Conservation (phyloP, 2,113 vertebrate genomes). For the Acrocephalus arundinaceus region DNA sequence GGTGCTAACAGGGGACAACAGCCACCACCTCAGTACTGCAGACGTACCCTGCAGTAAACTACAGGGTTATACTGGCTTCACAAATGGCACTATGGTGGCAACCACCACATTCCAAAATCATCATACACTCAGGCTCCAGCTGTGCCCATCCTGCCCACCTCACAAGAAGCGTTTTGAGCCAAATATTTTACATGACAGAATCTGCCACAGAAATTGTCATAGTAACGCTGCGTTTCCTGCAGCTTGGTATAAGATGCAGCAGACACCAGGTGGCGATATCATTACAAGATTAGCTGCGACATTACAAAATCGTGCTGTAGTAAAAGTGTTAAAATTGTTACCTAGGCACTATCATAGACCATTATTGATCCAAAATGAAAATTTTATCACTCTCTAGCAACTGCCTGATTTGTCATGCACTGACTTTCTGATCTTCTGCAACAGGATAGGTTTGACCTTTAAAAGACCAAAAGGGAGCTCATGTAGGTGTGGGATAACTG, state of each 20-base stretch:
- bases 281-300: not conserved
- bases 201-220: not conserved
- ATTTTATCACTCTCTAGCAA: not conserved
- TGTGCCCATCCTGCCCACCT: not conserved
- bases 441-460: not conserved
- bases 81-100: not conserved
- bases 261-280: conserved; percentile 57
- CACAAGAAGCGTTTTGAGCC: not conserved
- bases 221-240: not conserved
- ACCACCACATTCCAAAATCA: not conserved
- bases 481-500: not conserved
- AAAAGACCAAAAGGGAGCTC: not conserved
- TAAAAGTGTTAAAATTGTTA: not conserved
- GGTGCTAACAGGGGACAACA: not conserved
- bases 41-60: not conserved
- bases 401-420: not conserved
- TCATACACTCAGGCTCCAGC: not conserved
- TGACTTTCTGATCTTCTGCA: not conserved
- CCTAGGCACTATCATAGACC: not conserved
- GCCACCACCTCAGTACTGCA: not conserved
- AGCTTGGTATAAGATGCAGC: not conserved
- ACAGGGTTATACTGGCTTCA: not conserved
- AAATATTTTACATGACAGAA: not conserved
- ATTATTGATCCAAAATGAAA: not conserved
- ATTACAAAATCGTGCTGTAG: not conserved